Conservation (phyloP, 2,888 invertebrate species). For the Spodoptera exigua region DNA sequence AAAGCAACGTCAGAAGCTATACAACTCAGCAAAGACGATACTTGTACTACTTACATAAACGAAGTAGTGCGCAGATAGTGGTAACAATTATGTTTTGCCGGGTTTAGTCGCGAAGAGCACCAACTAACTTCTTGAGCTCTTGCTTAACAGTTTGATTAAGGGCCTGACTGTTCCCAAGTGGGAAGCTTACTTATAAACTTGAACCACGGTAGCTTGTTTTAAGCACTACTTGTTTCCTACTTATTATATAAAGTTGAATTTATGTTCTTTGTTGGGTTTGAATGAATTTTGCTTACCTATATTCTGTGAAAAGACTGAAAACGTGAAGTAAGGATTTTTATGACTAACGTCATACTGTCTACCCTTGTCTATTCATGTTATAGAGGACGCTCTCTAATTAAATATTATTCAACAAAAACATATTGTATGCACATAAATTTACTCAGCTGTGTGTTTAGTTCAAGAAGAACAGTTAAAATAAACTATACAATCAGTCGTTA, state of each 20-base stretch:
- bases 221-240: constrained; percentile 22
- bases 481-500: no score
- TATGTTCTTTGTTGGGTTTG: constrained; percentile 2
- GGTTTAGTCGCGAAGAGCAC: constrained; percentile 42
- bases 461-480: no score
- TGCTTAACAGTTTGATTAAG: constrained; percentile 53
- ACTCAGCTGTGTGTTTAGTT: no score
- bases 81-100: constrained; percentile 51
- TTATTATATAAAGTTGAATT: constrained; percentile 31
- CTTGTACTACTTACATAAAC: constrained; percentile 8
- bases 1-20: no score
- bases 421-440: no score
- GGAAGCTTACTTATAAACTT: constrained; percentile 51
- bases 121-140: constrained; percentile 56
- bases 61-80: constrained; percentile 21
- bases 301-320: background rate
- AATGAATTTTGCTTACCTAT: background rate
- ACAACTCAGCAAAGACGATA: no score
- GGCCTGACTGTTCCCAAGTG: constrained; percentile 49
- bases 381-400: no score
- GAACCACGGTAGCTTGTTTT: constrained; percentile 25
- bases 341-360: no score
- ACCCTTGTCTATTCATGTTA: no score
- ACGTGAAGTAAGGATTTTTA: background rate
- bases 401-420: no score